Conservation (phyloP, 2,113 vertebrate species). For the Hippocampus barbouri region DNA sequence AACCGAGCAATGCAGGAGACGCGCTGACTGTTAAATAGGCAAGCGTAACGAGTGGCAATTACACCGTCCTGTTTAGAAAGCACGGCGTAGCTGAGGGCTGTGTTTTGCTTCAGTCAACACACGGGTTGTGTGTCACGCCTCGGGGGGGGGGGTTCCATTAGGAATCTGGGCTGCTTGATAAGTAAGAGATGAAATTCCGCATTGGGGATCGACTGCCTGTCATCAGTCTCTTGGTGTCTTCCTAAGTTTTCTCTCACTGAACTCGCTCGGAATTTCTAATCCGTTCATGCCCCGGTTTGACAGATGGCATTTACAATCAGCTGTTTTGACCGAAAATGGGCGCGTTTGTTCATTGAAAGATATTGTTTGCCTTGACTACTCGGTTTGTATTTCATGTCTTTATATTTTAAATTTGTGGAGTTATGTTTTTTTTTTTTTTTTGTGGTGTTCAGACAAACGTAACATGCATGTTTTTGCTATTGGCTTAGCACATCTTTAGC, state of each 20-base stretch:
- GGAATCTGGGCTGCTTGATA: slow-evolving; percentile 49
- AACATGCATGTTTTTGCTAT: neutral
- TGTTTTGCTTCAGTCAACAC: slow-evolving; percentile 54
- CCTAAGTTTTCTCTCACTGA: slow-evolving; percentile 7
- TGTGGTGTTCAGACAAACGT: neutral
- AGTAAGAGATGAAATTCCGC: slow-evolving; percentile 25
- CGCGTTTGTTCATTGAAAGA: too few relatives aligned
- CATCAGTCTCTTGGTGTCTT: slow-evolving; percentile 36
- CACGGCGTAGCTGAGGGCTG: slow-evolving; percentile 25
- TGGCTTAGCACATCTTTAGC: neutral
- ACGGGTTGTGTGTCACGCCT: slow-evolving; percentile 46
- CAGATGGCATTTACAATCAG: neutral
- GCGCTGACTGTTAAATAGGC: slow-evolving; percentile 25
- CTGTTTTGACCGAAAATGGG: neutral
- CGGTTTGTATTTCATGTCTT: too few relatives aligned
- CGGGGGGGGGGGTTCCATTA: slow-evolving; percentile 29
- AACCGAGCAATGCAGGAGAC: slow-evolving; percentile 24
- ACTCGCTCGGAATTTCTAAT: slow-evolving; percentile 10
- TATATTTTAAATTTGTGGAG: too few relatives aligned
- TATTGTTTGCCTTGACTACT: too few relatives aligned
- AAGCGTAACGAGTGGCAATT: slow-evolving; percentile 30
- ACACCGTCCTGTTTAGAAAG: slow-evolving; percentile 28
- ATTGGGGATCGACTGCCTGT: slow-evolving; percentile 21
- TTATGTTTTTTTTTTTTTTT: too few relatives aligned
- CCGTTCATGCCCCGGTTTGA: neutral